Evolutionary conservation across 2,797 vertebrate genomes (phyloP).

Genomic region (Todus mexicanus): DNA sequence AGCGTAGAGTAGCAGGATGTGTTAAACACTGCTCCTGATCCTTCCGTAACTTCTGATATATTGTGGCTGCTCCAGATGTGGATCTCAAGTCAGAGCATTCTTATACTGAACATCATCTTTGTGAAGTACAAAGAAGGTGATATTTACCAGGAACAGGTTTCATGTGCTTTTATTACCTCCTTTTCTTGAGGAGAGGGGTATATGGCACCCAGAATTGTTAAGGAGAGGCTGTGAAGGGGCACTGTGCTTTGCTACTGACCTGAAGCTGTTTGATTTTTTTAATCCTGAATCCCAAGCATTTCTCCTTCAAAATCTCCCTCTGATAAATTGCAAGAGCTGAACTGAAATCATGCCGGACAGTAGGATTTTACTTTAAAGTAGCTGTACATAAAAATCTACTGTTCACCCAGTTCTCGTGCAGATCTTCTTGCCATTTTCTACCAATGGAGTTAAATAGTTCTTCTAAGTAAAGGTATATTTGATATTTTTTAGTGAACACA

Average conservation of each 20-base stretch:
- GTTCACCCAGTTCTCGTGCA: background rate
- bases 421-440: background rate
- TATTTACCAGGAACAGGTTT: conserved; percentile 12
- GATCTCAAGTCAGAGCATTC: background rate
- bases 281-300: background rate
- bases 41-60: background rate
- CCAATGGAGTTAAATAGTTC: background rate
- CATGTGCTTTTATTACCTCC: background rate
- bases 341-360: background rate
- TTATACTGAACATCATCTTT: background rate
- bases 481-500: background rate
- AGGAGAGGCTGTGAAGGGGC: background rate
- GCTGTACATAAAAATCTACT: background rate
- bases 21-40: background rate
- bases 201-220: background rate
- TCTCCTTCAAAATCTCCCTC: background rate
- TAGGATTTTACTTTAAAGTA: background rate
- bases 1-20: background rate
- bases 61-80: background rate
- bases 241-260: background rate
- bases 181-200: background rate
- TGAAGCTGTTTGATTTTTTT: background rate
- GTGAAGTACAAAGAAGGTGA: no score
- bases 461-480: background rate
- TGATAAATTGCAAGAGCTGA: background rate